Evolutionary conservation across 1,140 invertebrate species (phyloP), one percentile per base, ranked within the genome.

Genomic region (Polypedilum pembai): DNA sequence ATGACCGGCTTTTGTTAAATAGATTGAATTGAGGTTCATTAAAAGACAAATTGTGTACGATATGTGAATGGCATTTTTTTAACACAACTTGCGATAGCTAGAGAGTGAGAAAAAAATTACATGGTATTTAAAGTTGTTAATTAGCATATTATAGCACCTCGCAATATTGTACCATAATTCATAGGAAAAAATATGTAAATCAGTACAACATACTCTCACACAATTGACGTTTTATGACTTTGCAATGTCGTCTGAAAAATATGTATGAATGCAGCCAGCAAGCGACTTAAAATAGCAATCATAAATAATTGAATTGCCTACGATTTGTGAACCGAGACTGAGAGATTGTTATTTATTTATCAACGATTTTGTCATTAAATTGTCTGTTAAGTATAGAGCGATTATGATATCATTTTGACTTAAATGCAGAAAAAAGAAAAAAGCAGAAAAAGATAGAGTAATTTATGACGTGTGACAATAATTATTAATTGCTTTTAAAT

Each of bases 61-160:
- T 33, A 33, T 33, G n/a, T 56, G 45, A 56, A 56, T 56, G 45
- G 45, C 45, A 56, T 56, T 56, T 56, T 12, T 56, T 56, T 15
- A 4, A 56, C 45, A 56, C 45, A 15, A 1, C 15, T 56, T 56
- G 15, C n/a, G 45, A 56, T 56, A n/a, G 45, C 0, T n/a, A 1
- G 15, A 1, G 15, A 12, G 10, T 1, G 12, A 56, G 45, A 15
- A 56, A 56, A 45, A 56, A 56, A 56, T 56, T 56, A 56, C 45
- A 56, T 56, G 45, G 45, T 56, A 56, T 56, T 56, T 56, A 56
- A 12, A n/a, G 45, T 56, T n/a, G 45, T 56, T 56, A 56, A 56
- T 56, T 56, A 56, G 45, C 45, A 56, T 56, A 56, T 56, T 56
- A 56, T 56, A 56, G 45, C 45, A 56, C 45, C 45, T 56, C 45